A percentile compares a stretch with the other conserved stretches of the same genome.
Evolutionary conservation across 2,113 vertebrate species (phyloP).

Genomic region (Balaeniceps rex): DNA sequence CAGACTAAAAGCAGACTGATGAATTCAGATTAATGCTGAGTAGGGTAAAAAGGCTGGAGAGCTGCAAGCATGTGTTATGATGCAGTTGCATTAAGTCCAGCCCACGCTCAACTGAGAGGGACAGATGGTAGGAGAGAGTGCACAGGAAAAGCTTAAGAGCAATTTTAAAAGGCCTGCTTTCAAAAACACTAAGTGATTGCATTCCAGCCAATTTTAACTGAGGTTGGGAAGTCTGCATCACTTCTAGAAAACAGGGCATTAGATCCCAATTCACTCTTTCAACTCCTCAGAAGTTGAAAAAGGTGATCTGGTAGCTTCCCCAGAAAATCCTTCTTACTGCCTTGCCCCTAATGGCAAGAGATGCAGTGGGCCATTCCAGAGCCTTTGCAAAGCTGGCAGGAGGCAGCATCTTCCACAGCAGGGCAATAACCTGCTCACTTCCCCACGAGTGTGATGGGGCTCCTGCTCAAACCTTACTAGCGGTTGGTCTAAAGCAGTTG

Average conservation of each 20-base stretch:
- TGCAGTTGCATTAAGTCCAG: background rate
- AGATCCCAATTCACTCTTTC: background rate
- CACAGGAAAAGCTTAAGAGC: conserved; percentile 28
- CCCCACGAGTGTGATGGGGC: accelerated
- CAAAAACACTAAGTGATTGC: background rate
- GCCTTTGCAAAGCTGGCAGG: background rate
- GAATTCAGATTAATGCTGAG: conserved; percentile 26
- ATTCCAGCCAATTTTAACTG: background rate
- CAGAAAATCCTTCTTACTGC: background rate
- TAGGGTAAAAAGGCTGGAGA: background rate
- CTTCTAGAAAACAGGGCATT: background rate
- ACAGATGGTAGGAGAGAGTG: conserved; percentile 35
- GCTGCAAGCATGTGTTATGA: background rate
- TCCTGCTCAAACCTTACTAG: background rate
- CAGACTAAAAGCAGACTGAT: background rate
- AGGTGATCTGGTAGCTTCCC: background rate
- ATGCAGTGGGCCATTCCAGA: background rate
- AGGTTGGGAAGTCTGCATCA: background rate
- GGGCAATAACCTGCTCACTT: background rate
- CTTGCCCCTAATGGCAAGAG: background rate
- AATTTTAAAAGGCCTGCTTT: conserved; percentile 10
- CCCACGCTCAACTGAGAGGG: conserved; percentile 4
- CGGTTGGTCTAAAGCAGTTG: background rate
- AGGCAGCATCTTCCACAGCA: background rate
- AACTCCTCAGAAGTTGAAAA: background rate